Base-by-base conservation (phyloP, 2,888 invertebrate species). In the Pantelozetes paolii region DNA sequence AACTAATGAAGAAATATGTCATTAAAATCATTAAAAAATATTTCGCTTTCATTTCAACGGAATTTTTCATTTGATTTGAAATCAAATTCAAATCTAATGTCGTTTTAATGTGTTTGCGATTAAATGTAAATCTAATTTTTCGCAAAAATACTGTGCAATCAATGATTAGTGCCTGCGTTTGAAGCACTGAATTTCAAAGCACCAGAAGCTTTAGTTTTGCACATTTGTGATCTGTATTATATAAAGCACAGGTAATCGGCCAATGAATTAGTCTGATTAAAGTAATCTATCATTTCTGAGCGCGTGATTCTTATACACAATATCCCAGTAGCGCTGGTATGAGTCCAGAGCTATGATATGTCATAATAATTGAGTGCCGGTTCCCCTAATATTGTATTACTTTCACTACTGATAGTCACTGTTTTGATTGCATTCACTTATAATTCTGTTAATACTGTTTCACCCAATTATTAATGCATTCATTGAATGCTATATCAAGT, bases 221-320 rank as follows among this genome's bases (percentile, higher is more conserved):
- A 36, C 64, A 64, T 36, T 45, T 18, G 6, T 9, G 6, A 20
- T 5, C n/a, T 6, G 23, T 50, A 20, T 40, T n/a, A 23, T n/a
- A 36, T 11, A 3, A 8, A 20, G 26, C 30, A 2, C 20, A 64
- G 20, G 64, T 36, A 64, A 64, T 64, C 64, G 36, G 36, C 15
- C 64, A 64, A 64, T 64, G 64, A 64, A 64, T 64, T 64, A 64
- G 36, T 64, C 9, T 36, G 64, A 64, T 64, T 64, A 64, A 64
- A 64, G 64, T 64, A 1, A 64, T 64, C 64, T 64, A 64, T 64
- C 64, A 64, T 64, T 36, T 64, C 32, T 36, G n/a, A 64, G 26
- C 64, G 20, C 64, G 64, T 64, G 64, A 64, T 64, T 64, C 26
- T 36, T 36, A 64, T 64, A 64, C 64, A 36, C n/a, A 64, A 40